Evolutionary conservation across 2,888 invertebrate species (phyloP).

Genomic region (Phanerotoma sp.): DNA sequence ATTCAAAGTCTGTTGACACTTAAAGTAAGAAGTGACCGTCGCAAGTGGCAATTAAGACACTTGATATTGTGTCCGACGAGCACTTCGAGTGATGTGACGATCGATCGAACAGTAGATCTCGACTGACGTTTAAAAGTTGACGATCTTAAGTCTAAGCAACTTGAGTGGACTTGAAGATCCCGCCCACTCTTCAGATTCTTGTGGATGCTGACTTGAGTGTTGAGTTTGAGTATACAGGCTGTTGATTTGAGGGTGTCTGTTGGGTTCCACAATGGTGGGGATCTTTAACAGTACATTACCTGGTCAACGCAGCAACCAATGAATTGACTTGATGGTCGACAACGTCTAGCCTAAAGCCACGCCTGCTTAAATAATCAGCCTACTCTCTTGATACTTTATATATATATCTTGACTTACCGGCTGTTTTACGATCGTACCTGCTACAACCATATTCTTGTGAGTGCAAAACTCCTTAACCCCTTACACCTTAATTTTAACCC

Average conservation of each 20-base stretch:
- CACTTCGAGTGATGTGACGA: neutral
- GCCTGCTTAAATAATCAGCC: too few species aligned
- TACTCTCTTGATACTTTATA: too few species aligned
- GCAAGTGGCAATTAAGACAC: neutral
- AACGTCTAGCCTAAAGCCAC: neutral
- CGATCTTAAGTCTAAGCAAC: constrained; percentile 29
- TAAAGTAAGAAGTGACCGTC: neutral
- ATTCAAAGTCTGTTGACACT: too few species aligned
- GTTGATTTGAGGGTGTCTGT: constrained; percentile 1
- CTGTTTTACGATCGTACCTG: constrained; percentile 4
- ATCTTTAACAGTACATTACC: constrained; percentile 1
- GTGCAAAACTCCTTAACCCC: neutral
- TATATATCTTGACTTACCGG: neutral
- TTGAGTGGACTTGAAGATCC: constrained; percentile 4
- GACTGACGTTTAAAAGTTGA: constrained; percentile 39
- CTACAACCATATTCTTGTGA: constrained; percentile 2
- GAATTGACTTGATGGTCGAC: neutral
- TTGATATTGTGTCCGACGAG: neutral
- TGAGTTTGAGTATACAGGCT: neutral
- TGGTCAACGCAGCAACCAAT: neutral
- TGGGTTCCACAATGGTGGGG: neutral
- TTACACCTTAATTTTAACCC: neutral
- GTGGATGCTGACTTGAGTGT: neutral
- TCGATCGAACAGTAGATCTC: constrained; percentile 43
- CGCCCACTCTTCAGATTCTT: constrained; percentile 11